Evolutionary conservation across 1,140 invertebrate genomes (phyloP).

Genomic region (Drosophila oshimai): DNA sequence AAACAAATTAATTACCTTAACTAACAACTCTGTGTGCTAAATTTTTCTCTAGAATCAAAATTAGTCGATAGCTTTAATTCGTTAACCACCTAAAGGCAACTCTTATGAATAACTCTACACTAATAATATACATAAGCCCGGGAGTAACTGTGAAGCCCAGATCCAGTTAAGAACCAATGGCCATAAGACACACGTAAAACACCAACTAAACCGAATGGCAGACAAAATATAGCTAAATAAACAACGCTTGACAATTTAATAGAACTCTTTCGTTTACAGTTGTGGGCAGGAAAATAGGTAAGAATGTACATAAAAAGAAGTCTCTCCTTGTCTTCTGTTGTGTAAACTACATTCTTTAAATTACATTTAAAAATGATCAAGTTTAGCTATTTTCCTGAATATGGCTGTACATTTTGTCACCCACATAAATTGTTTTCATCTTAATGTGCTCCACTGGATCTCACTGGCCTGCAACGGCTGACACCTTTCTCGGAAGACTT

Average conservation of each 20-base stretch:
- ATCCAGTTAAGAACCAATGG: slow-evolving; percentile 22
- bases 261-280: neutral
- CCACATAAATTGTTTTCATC: neutral
- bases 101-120: slow-evolving; percentile 54
- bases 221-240: slow-evolving; percentile 38
- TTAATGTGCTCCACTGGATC: neutral
- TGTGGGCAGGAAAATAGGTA: neutral
- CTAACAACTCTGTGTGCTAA: slow-evolving; percentile 62
- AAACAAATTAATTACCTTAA: neutral
- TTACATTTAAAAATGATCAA: neutral
- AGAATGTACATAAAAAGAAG: neutral
- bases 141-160: slow-evolving; percentile 11
- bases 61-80: slow-evolving; percentile 60
- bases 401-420: neutral
- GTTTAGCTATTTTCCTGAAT: neutral
- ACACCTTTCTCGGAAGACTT: slow-evolving; percentile 39
- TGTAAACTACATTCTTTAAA: no score
- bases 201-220: slow-evolving; percentile 18
- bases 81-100: slow-evolving; percentile 47
- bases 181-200: slow-evolving; percentile 25
- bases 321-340: no score
- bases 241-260: slow-evolving; percentile 27
- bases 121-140: slow-evolving; percentile 16
- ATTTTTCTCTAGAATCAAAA: slow-evolving; percentile 70
- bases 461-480: slow-evolving; percentile 51